Evolutionary conservation across 2,113 vertebrate species (phyloP), one percentile per base, ranked within the genome.

Genomic region (Hippocampus barbouri): DNA sequence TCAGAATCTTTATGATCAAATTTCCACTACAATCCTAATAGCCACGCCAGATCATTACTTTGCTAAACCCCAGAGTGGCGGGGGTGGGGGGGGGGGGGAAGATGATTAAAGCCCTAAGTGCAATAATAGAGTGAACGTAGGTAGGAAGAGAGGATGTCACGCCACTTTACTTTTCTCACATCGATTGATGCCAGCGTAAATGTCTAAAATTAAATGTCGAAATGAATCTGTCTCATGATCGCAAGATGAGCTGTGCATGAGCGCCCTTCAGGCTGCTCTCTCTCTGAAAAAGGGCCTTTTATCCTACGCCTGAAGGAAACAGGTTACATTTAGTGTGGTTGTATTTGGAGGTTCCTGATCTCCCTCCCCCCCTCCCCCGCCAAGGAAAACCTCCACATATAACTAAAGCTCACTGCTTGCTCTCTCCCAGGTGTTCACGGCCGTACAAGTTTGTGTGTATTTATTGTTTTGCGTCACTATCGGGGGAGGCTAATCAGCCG

Each of bases 131-230:
- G 68, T 53, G 54, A 80, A 63, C 7, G 63, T 65, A 67, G 67
- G 53, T 11, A 68, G 70, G 69, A 73, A 76, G 81, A 69, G 66
- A 75, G 57, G 73, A 69, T 41, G 70, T 80, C 76, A 81, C 68
- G 68, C 67, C 80, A 82, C 77, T 80, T 71, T 79, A 78, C 86
- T 82, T 83, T 83, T 34, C 60, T 77, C 60, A 74, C 80, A 90
- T 87, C 72, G 75, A 89, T 90, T 89, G 85, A 90, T 88, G 87
- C 79, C 79, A 59, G 83, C 83, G 80, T 86, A 86, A 89, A 86
- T 80, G 88, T 90, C 85, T 79, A 87, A 89, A 63, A 63, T 40
- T 41, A 40, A 63, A 63, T n/a, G 61, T 63, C 61, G 40, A 63
- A 63, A 63, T 91, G 85, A 88, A 90, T 90, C 77, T 79, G 77